These are phyloP conservation scores for Scelioninae gen. 2 DNA, from an alignment of 2,888 invertebrate genomes.

Conservation along the genomic window DNA sequence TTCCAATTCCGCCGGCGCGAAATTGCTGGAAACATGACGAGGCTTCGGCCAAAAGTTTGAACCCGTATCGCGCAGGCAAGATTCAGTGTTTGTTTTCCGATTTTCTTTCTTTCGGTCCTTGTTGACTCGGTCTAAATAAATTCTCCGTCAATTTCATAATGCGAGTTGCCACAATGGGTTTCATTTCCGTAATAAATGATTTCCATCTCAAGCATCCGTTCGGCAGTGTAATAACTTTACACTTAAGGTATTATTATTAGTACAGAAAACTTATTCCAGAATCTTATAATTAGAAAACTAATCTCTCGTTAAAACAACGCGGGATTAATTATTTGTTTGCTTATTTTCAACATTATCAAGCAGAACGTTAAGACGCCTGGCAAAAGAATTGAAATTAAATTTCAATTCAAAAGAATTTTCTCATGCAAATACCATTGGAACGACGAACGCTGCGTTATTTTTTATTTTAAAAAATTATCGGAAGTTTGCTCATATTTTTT, in stretches of 20 bases:
- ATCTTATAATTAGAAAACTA: conserved; percentile 22
- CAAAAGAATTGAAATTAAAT: background rate
- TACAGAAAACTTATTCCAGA: conserved; percentile 13
- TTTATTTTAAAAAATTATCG: too few relatives aligned
- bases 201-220: conserved; percentile 46
- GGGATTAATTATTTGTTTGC: background rate
- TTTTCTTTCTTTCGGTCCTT: conserved; percentile 45
- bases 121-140: conserved; percentile 53
- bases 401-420: background rate
- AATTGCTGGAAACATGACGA: conserved; percentile 62
- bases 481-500: too few relatives aligned
- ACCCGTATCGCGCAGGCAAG: conserved; percentile 62
- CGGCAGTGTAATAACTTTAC: conserved; percentile 40
- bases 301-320: conserved; percentile 1
- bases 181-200: conserved; percentile 55
- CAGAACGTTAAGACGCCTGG: too few relatives aligned
- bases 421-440: too few relatives aligned
- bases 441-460: too few relatives aligned
- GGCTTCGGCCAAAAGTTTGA: conserved; percentile 56
- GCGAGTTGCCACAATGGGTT: conserved; percentile 40
- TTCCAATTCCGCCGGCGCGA: conserved; percentile 58
- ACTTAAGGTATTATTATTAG: conserved; percentile 24
- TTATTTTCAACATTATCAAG: background rate
- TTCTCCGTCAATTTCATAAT: conserved; percentile 51
- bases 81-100: conserved; percentile 51